Evolutionary conservation across 2,797 vertebrate genomes (phyloP).

Genomic region (Sebastes aleutianus): DNA sequence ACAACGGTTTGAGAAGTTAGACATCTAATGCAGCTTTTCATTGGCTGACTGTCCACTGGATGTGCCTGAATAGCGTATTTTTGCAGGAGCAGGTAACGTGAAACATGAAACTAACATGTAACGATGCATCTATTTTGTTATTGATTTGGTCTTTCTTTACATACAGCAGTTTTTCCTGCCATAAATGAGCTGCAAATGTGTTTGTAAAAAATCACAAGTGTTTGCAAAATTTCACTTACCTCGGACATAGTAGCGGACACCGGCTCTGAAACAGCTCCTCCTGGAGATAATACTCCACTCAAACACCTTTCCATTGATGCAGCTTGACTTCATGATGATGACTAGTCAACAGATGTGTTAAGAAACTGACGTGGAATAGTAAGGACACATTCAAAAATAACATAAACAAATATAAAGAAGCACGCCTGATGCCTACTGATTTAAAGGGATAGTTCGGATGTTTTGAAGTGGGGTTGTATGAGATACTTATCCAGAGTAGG

Average conservation of each 20-base stretch:
- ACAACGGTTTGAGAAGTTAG: background rate
- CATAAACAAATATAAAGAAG: background rate
- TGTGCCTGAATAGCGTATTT: background rate
- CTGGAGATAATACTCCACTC: conserved; percentile 95
- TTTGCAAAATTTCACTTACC: conserved; percentile 74
- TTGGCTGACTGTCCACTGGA: background rate
- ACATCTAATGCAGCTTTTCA: background rate
- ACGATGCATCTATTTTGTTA: background rate
- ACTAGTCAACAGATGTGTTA: conserved; percentile 75
- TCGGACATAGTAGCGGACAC: conserved; percentile 95
- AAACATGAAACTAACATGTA: background rate
- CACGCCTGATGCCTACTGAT: background rate
- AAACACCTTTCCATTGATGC: conserved; percentile 92
- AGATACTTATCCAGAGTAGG: too few relatives aligned
- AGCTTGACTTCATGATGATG: conserved; percentile 90
- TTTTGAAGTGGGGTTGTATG: too few relatives aligned
- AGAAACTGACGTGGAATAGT: conserved; percentile 16
- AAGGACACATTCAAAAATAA: background rate
- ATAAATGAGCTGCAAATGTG: background rate
- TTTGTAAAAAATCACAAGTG: background rate
- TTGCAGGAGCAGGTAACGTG: background rate
- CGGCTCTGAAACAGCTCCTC: conserved; percentile 95
- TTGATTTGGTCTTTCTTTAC: background rate
- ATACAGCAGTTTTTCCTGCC: background rate
- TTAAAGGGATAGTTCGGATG: background rate